Percentiles rank a stretch among this genome's conserved stretches.
Conservation (phyloP, 2,113 vertebrate species). For the Prionailurus bengalensis region DNA sequence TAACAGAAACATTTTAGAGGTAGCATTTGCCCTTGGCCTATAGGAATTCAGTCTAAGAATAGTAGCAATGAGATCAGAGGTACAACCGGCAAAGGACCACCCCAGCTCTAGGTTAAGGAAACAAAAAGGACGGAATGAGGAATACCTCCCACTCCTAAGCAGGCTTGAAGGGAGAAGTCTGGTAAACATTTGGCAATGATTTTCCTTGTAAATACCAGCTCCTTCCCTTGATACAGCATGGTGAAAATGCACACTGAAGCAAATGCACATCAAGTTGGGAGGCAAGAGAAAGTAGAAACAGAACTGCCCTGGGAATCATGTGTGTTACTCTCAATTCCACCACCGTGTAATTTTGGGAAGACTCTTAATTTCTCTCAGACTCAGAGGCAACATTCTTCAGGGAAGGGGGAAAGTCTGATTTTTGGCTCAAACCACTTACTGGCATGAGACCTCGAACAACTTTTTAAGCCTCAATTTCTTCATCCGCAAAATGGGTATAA, state of each 20-base stretch:
- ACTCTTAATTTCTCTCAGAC: slow-evolving; percentile 37
- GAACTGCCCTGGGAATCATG: not conserved
- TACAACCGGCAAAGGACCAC: not conserved
- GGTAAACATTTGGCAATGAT: not conserved
- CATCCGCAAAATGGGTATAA: not conserved
- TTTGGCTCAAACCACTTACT: not conserved
- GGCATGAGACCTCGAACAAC: not conserved
- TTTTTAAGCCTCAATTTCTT: slow-evolving; percentile 46
- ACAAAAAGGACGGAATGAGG: not conserved
- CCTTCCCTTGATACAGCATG: not conserved
- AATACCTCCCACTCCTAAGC: not conserved
- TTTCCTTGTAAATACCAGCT: not conserved
- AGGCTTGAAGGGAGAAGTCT: not conserved
- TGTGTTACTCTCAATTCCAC: not conserved
- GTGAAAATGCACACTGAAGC: not conserved
- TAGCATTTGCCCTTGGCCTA: not conserved
- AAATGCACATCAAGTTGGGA: not conserved
- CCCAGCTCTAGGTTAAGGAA: not conserved
- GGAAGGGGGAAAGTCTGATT: not conserved
- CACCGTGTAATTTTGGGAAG: slow-evolving; percentile 27
- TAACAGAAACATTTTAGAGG: slow-evolving; percentile 72
- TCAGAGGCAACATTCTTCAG: not conserved
- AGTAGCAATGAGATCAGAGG: not conserved
- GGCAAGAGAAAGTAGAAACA: slow-evolving; percentile 21
- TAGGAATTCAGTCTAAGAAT: not conserved